phyloP scores from a whole-genome alignment of 1,140 invertebrate genomes.

The Cotesia chilonis region DNA sequence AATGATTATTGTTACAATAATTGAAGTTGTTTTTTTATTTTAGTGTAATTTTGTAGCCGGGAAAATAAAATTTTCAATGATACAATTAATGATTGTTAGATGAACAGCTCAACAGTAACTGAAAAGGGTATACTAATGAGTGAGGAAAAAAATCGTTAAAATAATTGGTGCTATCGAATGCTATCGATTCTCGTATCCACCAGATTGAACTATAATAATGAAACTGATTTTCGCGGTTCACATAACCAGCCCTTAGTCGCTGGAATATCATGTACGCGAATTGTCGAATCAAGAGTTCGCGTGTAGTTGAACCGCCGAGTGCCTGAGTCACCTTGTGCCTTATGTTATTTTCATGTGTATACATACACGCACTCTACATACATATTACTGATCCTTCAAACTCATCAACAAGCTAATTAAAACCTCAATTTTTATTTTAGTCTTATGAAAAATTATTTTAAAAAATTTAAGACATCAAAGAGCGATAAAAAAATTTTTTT shows the following conservation, averaged over 20 bases:
- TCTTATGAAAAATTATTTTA: too few relatives aligned
- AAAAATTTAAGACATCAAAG: too few relatives aligned
- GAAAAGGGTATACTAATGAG: constrained; percentile 31
- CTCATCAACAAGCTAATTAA: too few relatives aligned
- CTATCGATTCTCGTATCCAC: constrained; percentile 42
- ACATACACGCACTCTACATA: too few relatives aligned
- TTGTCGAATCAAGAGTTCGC: constrained; percentile 55
- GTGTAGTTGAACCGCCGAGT: constrained; percentile 55
- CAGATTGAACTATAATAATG: constrained; percentile 50
- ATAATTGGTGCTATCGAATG: constrained; percentile 46
- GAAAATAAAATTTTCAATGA: constrained; percentile 2
- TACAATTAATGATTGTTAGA: constrained; percentile 16
- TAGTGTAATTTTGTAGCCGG: constrained; percentile 1
- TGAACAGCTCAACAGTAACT: constrained; percentile 17
- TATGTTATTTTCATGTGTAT: too few relatives aligned
- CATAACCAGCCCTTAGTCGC: constrained; percentile 48
- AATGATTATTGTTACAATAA: background rate
- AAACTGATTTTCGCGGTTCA: constrained; percentile 58
- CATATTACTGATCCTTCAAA: too few relatives aligned
- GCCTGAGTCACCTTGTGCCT: constrained; percentile 24
- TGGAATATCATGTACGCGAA: constrained; percentile 34
- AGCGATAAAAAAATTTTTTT: too few relatives aligned
- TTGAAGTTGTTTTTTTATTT: constrained; percentile 1
- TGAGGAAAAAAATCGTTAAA: constrained; percentile 38
- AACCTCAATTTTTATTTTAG: too few relatives aligned